Conservation (phyloP, 2,888 invertebrate species). For the Drosophila ustulata region DNA sequence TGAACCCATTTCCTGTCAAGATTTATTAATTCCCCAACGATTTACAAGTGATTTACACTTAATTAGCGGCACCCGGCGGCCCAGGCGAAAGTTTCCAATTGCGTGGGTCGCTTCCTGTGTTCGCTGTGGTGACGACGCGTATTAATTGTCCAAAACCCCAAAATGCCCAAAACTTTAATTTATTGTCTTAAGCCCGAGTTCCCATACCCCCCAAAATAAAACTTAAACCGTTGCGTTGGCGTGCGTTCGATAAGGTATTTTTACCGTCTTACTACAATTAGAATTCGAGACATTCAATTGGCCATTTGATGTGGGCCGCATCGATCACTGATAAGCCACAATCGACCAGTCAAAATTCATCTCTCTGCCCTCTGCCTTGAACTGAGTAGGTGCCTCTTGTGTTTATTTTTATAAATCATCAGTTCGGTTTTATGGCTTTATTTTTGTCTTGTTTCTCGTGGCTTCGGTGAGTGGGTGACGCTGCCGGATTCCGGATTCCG, state of each 20-base stretch:
- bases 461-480: slow-evolving; percentile 46
- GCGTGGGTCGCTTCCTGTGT: slow-evolving; percentile 62
- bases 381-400: slow-evolving; percentile 56
- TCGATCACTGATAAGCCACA: slow-evolving; percentile 44
- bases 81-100: slow-evolving; percentile 48
- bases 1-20: slow-evolving; percentile 46
- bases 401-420: slow-evolving; percentile 66
- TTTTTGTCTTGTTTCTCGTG: slow-evolving; percentile 18
- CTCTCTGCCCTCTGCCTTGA: not conserved
- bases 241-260: slow-evolving; percentile 40
- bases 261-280: slow-evolving; percentile 59
- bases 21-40: slow-evolving; percentile 71
- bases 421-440: slow-evolving; percentile 43
- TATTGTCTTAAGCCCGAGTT: slow-evolving; percentile 64
- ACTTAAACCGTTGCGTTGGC: slow-evolving; percentile 39
- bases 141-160: slow-evolving; percentile 63
- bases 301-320: slow-evolving; percentile 58
- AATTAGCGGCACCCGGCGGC: slow-evolving; percentile 71
- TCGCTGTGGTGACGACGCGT: slow-evolving; percentile 51
- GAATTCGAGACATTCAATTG: slow-evolving; percentile 57
- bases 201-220: not conserved
- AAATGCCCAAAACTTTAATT: slow-evolving; percentile 59
- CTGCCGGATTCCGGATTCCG: slow-evolving; percentile 13
- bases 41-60: slow-evolving; percentile 80
- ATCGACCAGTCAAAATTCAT: slow-evolving; percentile 22